Percentiles rank a stretch among this genome's conserved stretches.
Conservation (phyloP, 1,140 invertebrate genomes). For the Aporrectodea caliginosa region DNA sequence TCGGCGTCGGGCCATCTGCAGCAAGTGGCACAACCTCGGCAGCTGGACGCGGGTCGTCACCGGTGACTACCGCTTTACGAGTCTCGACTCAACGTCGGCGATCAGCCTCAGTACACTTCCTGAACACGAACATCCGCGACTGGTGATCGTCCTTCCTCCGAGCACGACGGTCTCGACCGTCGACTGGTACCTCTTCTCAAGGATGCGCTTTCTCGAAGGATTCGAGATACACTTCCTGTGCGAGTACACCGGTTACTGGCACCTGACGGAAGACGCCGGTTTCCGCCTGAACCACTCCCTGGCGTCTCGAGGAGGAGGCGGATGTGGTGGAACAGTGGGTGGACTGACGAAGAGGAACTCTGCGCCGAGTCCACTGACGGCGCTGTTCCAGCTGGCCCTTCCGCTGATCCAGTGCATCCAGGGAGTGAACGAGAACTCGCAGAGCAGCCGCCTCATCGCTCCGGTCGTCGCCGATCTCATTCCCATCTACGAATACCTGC, state of each 20-base stretch:
- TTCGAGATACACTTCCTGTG: conserved; percentile 33
- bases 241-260: conserved; percentile 33
- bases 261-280: conserved; percentile 29
- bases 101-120: conserved; percentile 26
- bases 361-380: conserved; percentile 17
- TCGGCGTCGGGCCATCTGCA: conserved; percentile 26
- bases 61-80: conserved; percentile 28
- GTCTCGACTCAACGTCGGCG: background rate
- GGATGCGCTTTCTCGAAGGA: conserved; percentile 30
- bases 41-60: conserved; percentile 28
- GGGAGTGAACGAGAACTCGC: conserved; percentile 23
- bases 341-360: background rate
- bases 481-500: conserved; percentile 29
- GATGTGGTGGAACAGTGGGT: too few species aligned
- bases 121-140: conserved; percentile 33
- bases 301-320: too few species aligned
- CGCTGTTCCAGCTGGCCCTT: conserved; percentile 25
- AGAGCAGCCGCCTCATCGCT: conserved; percentile 28
- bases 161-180: conserved; percentile 18
- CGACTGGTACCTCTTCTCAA: conserved; percentile 32
- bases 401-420: conserved; percentile 31
- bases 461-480: conserved; percentile 32
- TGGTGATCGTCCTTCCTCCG: conserved; percentile 33
- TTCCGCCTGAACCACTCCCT: conserved; percentile 21
- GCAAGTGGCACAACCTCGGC: conserved; percentile 31